phyloP scores from a whole-genome alignment of 2,113 vertebrate species.

The Paratilapia polleni region DNA sequence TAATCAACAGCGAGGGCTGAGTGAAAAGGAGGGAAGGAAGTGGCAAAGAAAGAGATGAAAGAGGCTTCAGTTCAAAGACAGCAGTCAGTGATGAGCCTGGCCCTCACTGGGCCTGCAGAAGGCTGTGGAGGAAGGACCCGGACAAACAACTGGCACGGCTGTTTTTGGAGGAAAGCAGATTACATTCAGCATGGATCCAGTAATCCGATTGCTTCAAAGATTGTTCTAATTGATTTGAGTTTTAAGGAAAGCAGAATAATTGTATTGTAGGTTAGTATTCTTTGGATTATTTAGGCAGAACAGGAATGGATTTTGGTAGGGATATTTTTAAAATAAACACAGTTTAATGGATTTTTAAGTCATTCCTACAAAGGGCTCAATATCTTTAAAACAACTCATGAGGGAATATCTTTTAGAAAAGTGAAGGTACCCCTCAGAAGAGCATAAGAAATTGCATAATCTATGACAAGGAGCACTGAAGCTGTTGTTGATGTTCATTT shows the following conservation, averaged over 20 bases:
- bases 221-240: not conserved
- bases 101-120: not conserved
- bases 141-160: not conserved
- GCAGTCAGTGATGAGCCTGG: slow-evolving; percentile 31
- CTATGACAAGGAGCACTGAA: not conserved
- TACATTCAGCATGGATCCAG: slow-evolving; percentile 2
- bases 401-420: not conserved
- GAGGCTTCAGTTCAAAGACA: slow-evolving; percentile 54
- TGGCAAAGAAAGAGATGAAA: slow-evolving; percentile 54
- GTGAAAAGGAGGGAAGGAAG: slow-evolving; percentile 45
- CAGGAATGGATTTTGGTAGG: too few species aligned
- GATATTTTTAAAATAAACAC: not conserved
- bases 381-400: not conserved
- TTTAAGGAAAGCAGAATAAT: not conserved
- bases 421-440: not conserved
- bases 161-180: not conserved
- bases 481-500: not conserved
- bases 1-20: slow-evolving; percentile 39
- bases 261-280: not conserved
- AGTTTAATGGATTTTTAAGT: not conserved
- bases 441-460: not conserved
- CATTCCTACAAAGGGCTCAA: not conserved
- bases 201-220: slow-evolving; percentile 10
- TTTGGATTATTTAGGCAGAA: not conserved
- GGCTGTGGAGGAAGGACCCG: not conserved